Percentiles rank a stretch among this genome's conserved stretches.
Evolutionary conservation across 2,888 invertebrate genomes (phyloP).

Genomic region (Eristalis arbustorum): DNA sequence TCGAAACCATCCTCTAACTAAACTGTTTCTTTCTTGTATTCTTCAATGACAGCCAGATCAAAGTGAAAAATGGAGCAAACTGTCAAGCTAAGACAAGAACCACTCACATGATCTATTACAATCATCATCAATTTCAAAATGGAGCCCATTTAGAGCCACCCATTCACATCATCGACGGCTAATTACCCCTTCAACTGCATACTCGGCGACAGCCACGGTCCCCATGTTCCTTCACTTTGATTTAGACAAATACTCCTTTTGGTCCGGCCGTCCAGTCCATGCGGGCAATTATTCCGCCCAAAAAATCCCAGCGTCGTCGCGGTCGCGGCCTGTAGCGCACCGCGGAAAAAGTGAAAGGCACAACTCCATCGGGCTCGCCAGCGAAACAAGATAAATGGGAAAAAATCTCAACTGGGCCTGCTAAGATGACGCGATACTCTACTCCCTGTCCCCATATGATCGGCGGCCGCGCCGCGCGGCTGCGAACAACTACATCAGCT

Average conservation of each 20-base stretch:
- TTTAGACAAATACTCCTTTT: neutral
- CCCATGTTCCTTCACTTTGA: neutral
- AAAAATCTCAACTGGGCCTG: slow-evolving; percentile 58
- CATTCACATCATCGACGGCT: neutral
- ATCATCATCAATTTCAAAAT: neutral
- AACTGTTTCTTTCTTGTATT: too few relatives aligned
- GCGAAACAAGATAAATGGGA: slow-evolving; percentile 50
- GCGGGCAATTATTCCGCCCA: slow-evolving; percentile 33
- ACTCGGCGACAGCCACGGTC: neutral
- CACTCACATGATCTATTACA: neutral
- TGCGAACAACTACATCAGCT: slow-evolving; percentile 21
- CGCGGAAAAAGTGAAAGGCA: slow-evolving; percentile 64
- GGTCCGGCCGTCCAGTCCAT: neutral
- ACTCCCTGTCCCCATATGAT: slow-evolving; percentile 45
- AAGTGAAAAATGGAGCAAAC: too few relatives aligned
- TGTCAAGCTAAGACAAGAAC: neutral
- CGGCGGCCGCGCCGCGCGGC: too few relatives aligned
- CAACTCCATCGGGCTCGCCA: neutral
- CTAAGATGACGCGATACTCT: slow-evolving; percentile 63
- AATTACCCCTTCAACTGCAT: neutral
- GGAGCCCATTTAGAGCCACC: neutral
- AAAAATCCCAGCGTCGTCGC: slow-evolving; percentile 25
- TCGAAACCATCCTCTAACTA: too few relatives aligned
- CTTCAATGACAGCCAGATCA: too few relatives aligned
- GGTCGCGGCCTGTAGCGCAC: neutral